A percentile compares a stretch with the other conserved stretches of the same genome.
Evolutionary conservation across 1,140 invertebrate genomes (phyloP).

Genomic region (Camponotus vicinus): DNA sequence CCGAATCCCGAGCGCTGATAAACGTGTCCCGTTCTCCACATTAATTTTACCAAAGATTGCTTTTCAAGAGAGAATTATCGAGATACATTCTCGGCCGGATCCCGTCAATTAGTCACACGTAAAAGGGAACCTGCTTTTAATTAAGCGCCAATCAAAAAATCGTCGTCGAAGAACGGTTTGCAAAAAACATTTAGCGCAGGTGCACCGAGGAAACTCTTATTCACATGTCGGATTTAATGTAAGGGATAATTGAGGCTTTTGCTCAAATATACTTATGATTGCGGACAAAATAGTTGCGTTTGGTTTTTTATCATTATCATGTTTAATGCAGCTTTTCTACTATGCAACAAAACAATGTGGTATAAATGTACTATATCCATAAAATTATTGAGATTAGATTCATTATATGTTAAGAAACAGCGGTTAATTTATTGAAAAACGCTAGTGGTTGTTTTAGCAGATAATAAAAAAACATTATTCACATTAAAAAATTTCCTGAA

Average conservation of each 20-base stretch:
- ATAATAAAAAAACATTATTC: neutral
- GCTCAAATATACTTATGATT: neutral
- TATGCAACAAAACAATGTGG: neutral
- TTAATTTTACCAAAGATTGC: neutral
- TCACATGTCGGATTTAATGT: constrained; percentile 23
- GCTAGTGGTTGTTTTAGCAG: neutral
- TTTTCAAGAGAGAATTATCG: constrained; percentile 4
- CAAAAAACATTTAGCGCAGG: constrained; percentile 20
- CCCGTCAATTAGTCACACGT: constrained; percentile 31
- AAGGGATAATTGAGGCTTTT: constrained; percentile 14
- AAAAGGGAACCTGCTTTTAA: constrained; percentile 33
- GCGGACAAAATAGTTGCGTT: neutral
- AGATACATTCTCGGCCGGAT: constrained; percentile 32
- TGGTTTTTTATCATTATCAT: neutral
- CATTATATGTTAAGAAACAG: neutral
- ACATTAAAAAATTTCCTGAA: neutral
- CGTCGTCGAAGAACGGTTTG: neutral
- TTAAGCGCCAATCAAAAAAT: constrained; percentile 45
- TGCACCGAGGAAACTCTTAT: constrained; percentile 24
- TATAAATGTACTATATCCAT: neutral
- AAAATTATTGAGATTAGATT: neutral
- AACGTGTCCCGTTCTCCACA: constrained; percentile 4
- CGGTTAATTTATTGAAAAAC: neutral
- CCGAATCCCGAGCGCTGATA: constrained; percentile 8
- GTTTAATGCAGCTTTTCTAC: neutral